A percentile compares a stretch with the other conserved stretches of the same genome.
These are phyloP conservation scores for Venturia canescens DNA, from an alignment of 1,140 invertebrate species.

Conservation along the genomic window DNA sequence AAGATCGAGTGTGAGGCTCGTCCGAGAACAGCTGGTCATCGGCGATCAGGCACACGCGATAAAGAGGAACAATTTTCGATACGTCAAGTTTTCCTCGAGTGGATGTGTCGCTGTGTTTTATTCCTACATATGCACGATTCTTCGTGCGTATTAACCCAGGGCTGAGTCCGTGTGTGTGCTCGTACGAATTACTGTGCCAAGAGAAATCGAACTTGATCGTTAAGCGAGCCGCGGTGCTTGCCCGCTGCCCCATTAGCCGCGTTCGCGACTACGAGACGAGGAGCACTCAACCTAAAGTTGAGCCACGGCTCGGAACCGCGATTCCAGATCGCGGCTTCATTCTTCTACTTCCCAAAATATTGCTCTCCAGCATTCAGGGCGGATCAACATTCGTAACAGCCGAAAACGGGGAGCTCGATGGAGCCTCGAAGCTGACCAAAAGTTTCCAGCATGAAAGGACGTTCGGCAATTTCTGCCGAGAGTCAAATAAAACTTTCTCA, in stretches of 20 bases:
- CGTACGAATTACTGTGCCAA: conserved; percentile 66
- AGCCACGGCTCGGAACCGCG: neutral
- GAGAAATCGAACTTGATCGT: conserved; percentile 75
- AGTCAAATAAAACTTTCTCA: too few relatives aligned
- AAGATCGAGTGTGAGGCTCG: neutral
- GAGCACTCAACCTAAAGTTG: neutral
- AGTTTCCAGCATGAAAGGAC: too few relatives aligned
- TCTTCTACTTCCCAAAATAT: too few relatives aligned
- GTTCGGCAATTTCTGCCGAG: too few relatives aligned
- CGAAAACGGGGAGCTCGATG: too few relatives aligned
- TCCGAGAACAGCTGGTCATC: conserved; percentile 28
- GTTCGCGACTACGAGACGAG: conserved; percentile 54
- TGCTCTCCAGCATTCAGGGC: too few relatives aligned
- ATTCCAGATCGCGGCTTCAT: too few relatives aligned
- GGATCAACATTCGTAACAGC: too few relatives aligned
- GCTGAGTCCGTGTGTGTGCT: neutral
- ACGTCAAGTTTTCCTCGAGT: conserved; percentile 67
- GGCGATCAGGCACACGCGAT: conserved; percentile 16
- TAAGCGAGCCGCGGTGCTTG: conserved; percentile 70
- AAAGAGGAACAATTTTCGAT: conserved; percentile 59
- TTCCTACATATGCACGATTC: neutral
- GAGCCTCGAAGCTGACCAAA: too few relatives aligned
- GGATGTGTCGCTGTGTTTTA: conserved; percentile 41
- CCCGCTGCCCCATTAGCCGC: conserved; percentile 69
- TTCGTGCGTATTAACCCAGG: neutral